Evolutionary conservation across 2,113 vertebrate genomes (phyloP).

Genomic region (Axis porcinus): DNA sequence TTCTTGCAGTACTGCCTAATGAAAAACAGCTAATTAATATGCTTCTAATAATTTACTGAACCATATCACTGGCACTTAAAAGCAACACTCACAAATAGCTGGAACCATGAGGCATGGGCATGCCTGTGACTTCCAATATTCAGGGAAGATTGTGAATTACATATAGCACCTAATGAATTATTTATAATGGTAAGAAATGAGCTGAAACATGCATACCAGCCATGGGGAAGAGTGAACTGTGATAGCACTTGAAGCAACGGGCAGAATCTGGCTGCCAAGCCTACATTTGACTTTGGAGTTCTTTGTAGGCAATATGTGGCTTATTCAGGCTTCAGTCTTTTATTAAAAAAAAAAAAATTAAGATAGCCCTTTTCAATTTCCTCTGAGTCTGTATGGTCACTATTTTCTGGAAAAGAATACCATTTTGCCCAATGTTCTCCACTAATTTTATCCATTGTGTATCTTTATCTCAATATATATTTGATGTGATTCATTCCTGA

Average conservation of each 20-base stretch:
- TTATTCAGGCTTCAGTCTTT: neutral
- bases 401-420: neutral
- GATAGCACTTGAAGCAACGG: neutral
- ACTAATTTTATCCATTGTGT: neutral
- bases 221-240: neutral
- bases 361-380: neutral
- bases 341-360: neutral
- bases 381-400: neutral
- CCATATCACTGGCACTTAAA: conserved; percentile 44
- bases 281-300: conserved; percentile 13
- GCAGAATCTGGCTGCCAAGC: neutral
- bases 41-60: conserved; percentile 50
- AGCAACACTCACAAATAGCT: conserved; percentile 24
- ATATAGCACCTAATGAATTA: conserved; percentile 54
- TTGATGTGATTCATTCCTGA: neutral
- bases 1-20: conserved; percentile 34
- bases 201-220: neutral
- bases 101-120: neutral
- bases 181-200: conserved; percentile 45
- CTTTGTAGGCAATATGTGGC: neutral
- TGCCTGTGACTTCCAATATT: conserved; percentile 52
- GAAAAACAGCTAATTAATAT: conserved; percentile 58
- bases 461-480: neutral
- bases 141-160: conserved; percentile 32
- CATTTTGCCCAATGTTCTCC: neutral